Base-by-base conservation (phyloP, 1,140 invertebrate species). In the Coboldia fuscipes region DNA sequence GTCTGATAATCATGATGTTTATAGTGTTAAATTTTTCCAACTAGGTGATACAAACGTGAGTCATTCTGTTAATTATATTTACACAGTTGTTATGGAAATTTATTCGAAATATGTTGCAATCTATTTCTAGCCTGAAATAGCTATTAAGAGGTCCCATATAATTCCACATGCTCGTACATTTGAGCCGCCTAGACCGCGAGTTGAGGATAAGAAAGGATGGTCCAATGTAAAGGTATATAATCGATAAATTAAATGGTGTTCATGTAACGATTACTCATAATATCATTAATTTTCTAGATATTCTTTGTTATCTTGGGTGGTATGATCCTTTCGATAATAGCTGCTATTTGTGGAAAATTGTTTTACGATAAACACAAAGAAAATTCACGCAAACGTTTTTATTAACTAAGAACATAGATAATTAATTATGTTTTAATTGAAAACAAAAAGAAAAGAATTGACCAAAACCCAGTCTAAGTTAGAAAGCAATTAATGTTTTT, bases 1-100 rank as follows among this genome's bases (percentile, higher is more conserved):
- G 30, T 82, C 76, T 30, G 94, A 99, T 65, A 94, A 88, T 55
- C 94, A 98, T 61, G 93, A 98, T 54, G 71, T 99, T 38, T 66
- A 94, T 33, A 77, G 84, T 7, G 65, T 98, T 30, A 83, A 86
- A 58, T 68, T 92, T 40, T 96, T 79, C 50, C 84, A 94, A 53
- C 60, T 94, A 34, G 84, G n/a, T n/a, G n/a, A n/a, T n/a, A n/a
- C n/a, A n/a, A n/a, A n/a, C n/a, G n/a, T n/a, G n/a, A n/a, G n/a
- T n/a, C n/a, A n/a, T n/a, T n/a, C n/a, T n/a, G n/a, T n/a, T n/a
- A n/a, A n/a, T n/a, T n/a, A n/a, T n/a, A n/a, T n/a, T n/a, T n/a
- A 90, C 48, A 49, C 70, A 23, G 61, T 72, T 30, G 66, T 72
- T 38, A 68, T 70, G 50, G 78, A 58, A 68, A 64, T 46, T 22